phyloP scores from a whole-genome alignment of 2,797 vertebrate genomes.

The Mallotus villosus region DNA sequence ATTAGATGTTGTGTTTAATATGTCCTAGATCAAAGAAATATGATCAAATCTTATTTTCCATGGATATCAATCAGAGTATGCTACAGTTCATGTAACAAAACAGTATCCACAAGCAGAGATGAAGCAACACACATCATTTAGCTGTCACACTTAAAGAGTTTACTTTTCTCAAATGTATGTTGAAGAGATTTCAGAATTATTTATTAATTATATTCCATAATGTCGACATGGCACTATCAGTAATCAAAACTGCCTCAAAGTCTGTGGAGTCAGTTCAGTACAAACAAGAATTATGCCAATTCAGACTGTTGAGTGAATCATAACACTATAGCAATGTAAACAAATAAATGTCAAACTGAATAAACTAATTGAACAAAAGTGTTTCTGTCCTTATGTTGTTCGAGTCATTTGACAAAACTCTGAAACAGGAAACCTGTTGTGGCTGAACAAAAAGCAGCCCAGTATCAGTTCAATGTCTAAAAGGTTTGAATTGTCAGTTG shows the following conservation, averaged over 20 bases:
- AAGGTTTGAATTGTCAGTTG: neutral
- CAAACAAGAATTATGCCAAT: slow-evolving; percentile 28
- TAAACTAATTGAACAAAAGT: slow-evolving; percentile 46
- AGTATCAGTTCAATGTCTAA: neutral
- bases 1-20: slow-evolving; percentile 14
- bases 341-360: slow-evolving; percentile 57
- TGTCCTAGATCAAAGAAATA: slow-evolving; percentile 1
- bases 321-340: slow-evolving; percentile 54
- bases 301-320: slow-evolving; percentile 46
- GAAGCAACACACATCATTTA: slow-evolving; percentile 4
- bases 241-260: slow-evolving; percentile 37
- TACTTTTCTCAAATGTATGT: slow-evolving; percentile 20
- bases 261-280: slow-evolving; percentile 34
- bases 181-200: slow-evolving; percentile 52
- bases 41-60: neutral
- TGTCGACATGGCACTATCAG: slow-evolving; percentile 44
- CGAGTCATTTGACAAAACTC: neutral
- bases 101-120: slow-evolving; percentile 22
- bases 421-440: neutral
- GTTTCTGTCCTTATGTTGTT: slow-evolving; percentile 29
- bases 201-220: slow-evolving; percentile 55
- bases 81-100: slow-evolving; percentile 2
- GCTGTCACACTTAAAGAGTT: slow-evolving; percentile 14
- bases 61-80: slow-evolving; percentile 14
- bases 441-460: neutral